phyloP scores from a whole-genome alignment of 2,797 vertebrate genomes.

The Macrochelys suwanniensis region DNA sequence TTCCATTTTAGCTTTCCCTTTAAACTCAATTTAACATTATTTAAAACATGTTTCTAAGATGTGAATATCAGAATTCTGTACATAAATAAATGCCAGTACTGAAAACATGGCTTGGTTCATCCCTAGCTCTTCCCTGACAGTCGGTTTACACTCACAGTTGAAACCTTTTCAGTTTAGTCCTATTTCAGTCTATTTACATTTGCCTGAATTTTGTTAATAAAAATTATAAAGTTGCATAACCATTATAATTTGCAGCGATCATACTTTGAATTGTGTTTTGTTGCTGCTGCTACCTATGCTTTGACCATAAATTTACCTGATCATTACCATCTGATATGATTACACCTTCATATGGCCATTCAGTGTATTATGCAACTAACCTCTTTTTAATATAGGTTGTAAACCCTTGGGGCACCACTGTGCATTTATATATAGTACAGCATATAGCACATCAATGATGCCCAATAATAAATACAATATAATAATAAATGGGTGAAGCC shows the following conservation, averaged over 20 bases:
- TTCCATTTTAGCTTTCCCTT: neutral
- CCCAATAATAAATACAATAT: neutral
- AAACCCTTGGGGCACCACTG: neutral
- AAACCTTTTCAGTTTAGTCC: neutral
- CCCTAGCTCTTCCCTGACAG: neutral
- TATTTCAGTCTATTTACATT: neutral
- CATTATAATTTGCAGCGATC: neutral
- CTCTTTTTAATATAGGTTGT: neutral
- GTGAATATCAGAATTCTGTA: neutral
- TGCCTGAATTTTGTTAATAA: neutral
- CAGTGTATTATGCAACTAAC: neutral
- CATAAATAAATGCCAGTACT: neutral
- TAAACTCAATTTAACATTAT: neutral
- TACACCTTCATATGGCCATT: neutral
- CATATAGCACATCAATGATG: neutral
- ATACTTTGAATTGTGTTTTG: neutral
- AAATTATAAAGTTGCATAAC: neutral
- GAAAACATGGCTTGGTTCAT: neutral
- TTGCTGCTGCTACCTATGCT: neutral
- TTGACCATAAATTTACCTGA: neutral
- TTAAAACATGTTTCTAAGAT: neutral
- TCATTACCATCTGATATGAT: neutral
- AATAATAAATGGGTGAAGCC: neutral
- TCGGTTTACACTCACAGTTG: neutral
- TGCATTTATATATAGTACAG: neutral